Evolutionary conservation across 2,797 vertebrate genomes (phyloP), one percentile per base, ranked within the genome.

Genomic region (Chelon auratus): DNA sequence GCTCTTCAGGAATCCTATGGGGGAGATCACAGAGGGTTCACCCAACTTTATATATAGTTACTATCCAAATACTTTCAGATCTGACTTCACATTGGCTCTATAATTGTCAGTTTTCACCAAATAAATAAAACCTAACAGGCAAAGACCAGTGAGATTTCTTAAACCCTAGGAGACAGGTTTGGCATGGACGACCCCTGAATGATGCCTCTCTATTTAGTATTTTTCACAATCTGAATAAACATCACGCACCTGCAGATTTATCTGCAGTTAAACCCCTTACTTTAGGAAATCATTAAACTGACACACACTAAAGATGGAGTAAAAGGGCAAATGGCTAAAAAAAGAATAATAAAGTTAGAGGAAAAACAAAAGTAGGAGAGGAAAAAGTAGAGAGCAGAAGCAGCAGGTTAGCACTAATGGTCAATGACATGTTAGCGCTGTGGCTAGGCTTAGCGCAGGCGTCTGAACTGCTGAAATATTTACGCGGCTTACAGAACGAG

Each of bases 351-450:
- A 59, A 84, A 82, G 73, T 81, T 78, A 50, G 48, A 45, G 53
- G 54, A 80, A 81, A 81, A 56, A 76, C 83, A 84, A 67, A 24
- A 26, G 59, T 2, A 15, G 53, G 47, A 57, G 43, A 82, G 51
- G 72, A 73, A 66, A 48, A 71, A 59, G 78, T 47, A 54, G 75
- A 83, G 59, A 75, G 81, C 77, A 76, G 81, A 72, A 83, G 81
- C 86, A 90, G 82, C 91, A 90, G 84, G 86, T 92, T 90, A 91
- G 90, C 91, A 91, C 89, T 94, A 94, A 94, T 92, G 91, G 90
- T 92, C 93, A 93, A 72, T 87, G 92, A 90, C 91, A 91, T 80
- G 83, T 87, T 86, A 87, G 87, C 75, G 42, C 87, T 70, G 84
- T 52, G 83, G 89, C 89, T 84, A 68, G 86, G 84, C 85, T 78